Conservation (phyloP, 2,113 vertebrate species). For the Chunga burmeisteri region DNA sequence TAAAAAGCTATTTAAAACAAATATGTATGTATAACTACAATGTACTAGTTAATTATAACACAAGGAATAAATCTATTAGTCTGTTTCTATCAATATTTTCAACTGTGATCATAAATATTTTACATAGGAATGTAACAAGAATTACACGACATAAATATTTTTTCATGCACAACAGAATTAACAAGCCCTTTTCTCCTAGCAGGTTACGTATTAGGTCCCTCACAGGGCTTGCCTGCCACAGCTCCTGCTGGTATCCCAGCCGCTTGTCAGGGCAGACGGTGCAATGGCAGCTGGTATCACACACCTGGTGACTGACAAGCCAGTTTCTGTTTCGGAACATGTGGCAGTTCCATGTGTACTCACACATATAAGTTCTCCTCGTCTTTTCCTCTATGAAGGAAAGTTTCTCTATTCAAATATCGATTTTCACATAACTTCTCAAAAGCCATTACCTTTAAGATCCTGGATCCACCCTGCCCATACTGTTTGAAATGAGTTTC, state of each 20-base stretch:
- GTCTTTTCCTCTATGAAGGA: not conserved
- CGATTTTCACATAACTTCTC: not conserved
- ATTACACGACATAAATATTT: not conserved
- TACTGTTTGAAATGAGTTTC: not conserved
- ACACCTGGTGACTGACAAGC: not conserved
- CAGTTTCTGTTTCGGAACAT: not conserved
- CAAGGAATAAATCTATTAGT: not conserved
- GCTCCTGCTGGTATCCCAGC: not conserved
- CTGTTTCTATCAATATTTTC: not conserved
- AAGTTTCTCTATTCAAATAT: not conserved
- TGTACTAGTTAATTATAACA: not conserved
- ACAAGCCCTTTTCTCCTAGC: not conserved
- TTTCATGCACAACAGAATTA: not conserved
- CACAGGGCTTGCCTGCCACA: not conserved
- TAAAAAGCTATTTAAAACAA: not conserved
- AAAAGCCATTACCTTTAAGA: not conserved
- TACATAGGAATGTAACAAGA: not conserved
- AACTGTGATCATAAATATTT: not conserved
- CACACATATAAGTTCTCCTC: rapidly evolving
- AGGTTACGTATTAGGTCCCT: not conserved
- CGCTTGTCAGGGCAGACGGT: not conserved
- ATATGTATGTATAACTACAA: not conserved
- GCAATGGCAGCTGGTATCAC: not conserved
- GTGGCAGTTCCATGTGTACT: rapidly evolving
- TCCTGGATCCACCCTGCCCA: not conserved